These are phyloP conservation scores for Gambusia affinis DNA, from an alignment of 2,113 vertebrate species.

Conservation along the genomic window DNA sequence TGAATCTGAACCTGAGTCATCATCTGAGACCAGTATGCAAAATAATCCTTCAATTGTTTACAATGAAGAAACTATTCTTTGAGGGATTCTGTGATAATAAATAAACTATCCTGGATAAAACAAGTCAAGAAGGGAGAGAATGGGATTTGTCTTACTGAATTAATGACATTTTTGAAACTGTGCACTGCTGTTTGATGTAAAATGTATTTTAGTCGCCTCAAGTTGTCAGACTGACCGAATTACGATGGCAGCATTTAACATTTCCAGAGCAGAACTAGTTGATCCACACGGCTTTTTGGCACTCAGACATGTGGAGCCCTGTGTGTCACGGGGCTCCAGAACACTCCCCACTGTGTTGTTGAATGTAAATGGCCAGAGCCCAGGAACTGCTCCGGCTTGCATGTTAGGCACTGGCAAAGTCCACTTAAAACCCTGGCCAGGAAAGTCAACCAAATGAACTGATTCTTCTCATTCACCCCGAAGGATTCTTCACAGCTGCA, in stretches of 20 bases:
- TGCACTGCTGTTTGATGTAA: background rate
- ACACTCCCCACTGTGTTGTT: conserved; percentile 60
- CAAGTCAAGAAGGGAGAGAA: no score
- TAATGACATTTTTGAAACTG: background rate
- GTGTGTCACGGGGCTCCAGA: conserved; percentile 39
- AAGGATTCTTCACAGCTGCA: conserved; percentile 74
- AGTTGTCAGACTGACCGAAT: background rate
- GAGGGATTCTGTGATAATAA: no score
- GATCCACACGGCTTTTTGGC: conserved; percentile 27
- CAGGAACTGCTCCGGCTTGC: conserved; percentile 53
- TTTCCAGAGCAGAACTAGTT: conserved; percentile 6
- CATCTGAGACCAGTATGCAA: no score
- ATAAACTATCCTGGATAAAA: no score
- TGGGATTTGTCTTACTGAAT: no score
- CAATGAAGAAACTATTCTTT: no score
- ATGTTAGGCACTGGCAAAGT: conserved; percentile 55
- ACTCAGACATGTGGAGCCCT: conserved; percentile 22
- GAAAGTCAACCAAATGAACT: conserved; percentile 72
- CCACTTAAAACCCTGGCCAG: conserved; percentile 57
- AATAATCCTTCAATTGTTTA: no score
- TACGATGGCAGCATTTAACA: conserved; percentile 8
- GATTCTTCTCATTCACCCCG: conserved; percentile 71
- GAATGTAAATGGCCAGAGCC: conserved; percentile 49
- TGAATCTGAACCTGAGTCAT: no score
- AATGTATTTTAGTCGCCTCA: background rate